phyloP scores from a whole-genome alignment of 2,113 vertebrate genomes.

The Natator depressus region DNA sequence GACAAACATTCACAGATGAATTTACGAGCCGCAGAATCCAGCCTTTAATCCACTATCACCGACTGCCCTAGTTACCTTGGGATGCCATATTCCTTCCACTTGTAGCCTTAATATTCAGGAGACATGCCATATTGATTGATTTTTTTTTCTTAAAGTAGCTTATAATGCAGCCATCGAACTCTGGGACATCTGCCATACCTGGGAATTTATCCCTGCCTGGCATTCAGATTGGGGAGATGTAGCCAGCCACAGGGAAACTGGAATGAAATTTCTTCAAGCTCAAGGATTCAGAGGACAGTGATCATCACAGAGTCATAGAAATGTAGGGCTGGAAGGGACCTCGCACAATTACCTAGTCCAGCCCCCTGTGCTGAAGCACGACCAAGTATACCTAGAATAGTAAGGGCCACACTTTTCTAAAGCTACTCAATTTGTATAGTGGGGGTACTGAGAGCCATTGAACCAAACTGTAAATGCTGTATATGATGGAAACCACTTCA shows the following conservation, averaged over 20 bases:
- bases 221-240: neutral
- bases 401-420: neutral
- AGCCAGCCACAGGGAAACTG: neutral
- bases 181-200: fast-evolving
- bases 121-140: neutral
- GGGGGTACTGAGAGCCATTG: too few relatives aligned
- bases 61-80: neutral
- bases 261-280: neutral
- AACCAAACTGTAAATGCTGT: too few relatives aligned
- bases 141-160: neutral
- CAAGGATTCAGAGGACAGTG: neutral
- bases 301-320: neutral
- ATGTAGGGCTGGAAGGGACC: neutral
- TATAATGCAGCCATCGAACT: neutral
- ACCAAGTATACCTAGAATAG: neutral
- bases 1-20: neutral
- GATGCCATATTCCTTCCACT: neutral
- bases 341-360: neutral
- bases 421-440: neutral
- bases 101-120: neutral
- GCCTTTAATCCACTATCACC: neutral
- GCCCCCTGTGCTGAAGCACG: neutral
- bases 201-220: neutral
- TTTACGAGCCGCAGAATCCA: neutral
- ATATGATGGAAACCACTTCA: too few relatives aligned